These are phyloP conservation scores for Cyclina sinensis DNA, from an alignment of 1,140 invertebrate species.

Conservation along the genomic window DNA sequence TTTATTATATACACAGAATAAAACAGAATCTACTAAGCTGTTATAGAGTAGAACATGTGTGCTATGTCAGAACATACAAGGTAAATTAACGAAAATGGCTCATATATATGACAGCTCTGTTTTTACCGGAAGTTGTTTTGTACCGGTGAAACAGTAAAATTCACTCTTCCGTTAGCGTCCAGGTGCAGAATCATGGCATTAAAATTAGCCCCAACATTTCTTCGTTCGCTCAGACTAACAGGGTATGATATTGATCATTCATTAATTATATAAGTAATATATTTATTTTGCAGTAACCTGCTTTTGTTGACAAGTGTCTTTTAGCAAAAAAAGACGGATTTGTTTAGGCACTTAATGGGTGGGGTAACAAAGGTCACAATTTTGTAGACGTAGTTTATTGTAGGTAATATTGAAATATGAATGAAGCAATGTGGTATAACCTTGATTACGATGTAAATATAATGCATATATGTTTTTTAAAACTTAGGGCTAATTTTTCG, in stretches of 20 bases:
- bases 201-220: conserved; percentile 27
- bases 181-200: conserved; percentile 47
- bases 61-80: too few species aligned
- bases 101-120: not conserved
- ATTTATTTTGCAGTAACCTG: not conserved
- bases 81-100: too few species aligned
- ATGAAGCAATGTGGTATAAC: too few species aligned
- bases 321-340: too few species aligned
- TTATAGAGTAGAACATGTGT: too few species aligned
- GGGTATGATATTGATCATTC: conserved; percentile 6
- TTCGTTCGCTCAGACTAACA: conserved; percentile 34
- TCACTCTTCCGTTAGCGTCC: conserved; percentile 36
- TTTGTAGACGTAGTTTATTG: not conserved
- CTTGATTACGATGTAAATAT: too few species aligned
- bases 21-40: too few species aligned
- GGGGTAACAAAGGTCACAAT: conserved; percentile 62
- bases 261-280: not conserved
- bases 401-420: too few species aligned
- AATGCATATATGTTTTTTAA: too few species aligned
- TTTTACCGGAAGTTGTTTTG: not conserved
- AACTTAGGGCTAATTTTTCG: too few species aligned
- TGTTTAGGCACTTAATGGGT: too few species aligned
- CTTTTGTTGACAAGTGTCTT: not conserved
- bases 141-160: conserved; percentile 14
- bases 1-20: too few species aligned